These are phyloP conservation scores for Myotis lucifugus DNA, from an alignment of 2,113 vertebrate genomes.

Conservation along the genomic window DNA sequence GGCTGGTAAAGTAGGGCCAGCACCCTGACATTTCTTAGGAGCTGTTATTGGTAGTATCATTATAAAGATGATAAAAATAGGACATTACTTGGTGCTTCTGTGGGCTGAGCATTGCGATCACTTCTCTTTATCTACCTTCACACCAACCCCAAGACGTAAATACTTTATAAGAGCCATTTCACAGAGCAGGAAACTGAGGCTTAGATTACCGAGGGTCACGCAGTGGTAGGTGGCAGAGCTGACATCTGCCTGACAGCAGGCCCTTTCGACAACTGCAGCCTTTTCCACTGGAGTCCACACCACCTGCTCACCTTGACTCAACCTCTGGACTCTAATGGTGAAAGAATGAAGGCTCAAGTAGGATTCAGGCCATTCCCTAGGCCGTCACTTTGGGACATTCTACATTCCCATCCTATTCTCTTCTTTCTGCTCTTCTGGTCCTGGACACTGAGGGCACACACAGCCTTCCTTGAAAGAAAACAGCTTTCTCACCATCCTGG, in stretches of 20 bases:
- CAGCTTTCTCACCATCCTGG: background rate
- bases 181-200: conserved; percentile 9
- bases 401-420: background rate
- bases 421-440: background rate
- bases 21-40: background rate
- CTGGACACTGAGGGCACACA: background rate
- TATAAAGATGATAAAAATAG: background rate
- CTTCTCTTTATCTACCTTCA: background rate
- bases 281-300: background rate
- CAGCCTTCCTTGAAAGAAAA: background rate
- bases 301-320: background rate
- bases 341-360: background rate
- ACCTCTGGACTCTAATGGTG: background rate
- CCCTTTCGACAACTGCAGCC: background rate
- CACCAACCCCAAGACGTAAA: background rate
- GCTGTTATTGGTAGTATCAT: background rate
- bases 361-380: background rate
- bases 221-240: background rate
- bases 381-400: background rate
- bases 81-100: background rate
- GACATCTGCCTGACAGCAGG: background rate
- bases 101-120: background rate
- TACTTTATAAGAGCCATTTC: conserved; percentile 16
- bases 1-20: background rate
- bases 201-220: background rate